Base-by-base conservation (phyloP, 2,113 vertebrate genomes). In the Gallinago jamesoni region DNA sequence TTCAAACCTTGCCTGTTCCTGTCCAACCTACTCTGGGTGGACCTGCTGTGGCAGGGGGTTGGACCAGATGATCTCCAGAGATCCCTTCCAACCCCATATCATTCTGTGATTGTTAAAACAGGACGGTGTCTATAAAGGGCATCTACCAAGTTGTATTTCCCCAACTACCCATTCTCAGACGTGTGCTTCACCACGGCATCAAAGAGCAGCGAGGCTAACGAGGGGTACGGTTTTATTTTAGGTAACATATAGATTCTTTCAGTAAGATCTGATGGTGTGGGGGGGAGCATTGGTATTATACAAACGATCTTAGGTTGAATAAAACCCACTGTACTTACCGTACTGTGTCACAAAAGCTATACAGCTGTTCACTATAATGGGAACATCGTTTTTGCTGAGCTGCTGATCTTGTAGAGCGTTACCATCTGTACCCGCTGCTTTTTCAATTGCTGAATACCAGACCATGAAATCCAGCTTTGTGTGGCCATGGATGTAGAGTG, bases 291-390 rank as follows among this genome's bases (percentile, higher is more conserved):
- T 39, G 52, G 63, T 90, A 94, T 70, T 78, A 74, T 20, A 86
- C 23, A 78, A 93, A 82, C 50, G 39, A 93, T 70, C 74, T 78
- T 47, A 60, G 37, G 70, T 72, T 96, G 87, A 98, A 95, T 81
- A 95, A 96, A 97, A 87, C 69, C 75, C 33, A 66, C 84, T 92
- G 59, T 91, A 97, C 98, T 98, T 97, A 99, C 99, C 99, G 86
- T 99, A 99, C 97, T 99, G 99, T 28, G 99, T 99, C 98, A 99
- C 99, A 97, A 99, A 99, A 53, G 99, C 98, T 93, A 99, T 98
- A 97, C 99, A 99, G 98, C 99, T 99, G 98, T 99, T 99, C 74
- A 99, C 98, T 31, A 99, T 98, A 95, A 99, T 99, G 53, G 99
- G 99, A 82, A 99, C 98, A 66, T 99, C 98, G 31, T 99, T 99